Conservation (phyloP, 2,888 invertebrate species). For the Eretmocerus hayati region DNA sequence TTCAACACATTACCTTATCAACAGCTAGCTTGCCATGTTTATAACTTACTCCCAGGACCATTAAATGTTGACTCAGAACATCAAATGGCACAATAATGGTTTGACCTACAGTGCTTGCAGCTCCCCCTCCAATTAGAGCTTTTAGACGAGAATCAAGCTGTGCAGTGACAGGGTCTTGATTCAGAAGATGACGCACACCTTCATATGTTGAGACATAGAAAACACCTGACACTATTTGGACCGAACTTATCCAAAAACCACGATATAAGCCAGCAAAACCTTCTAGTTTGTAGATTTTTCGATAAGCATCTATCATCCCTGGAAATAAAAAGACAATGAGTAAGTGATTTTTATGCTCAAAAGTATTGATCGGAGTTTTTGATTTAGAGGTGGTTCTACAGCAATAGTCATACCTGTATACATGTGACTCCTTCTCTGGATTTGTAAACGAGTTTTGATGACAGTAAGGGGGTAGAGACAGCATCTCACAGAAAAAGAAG, state of each 20-base stretch:
- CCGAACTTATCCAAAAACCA: constrained; percentile 91
- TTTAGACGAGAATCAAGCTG: constrained; percentile 60
- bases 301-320: constrained; percentile 80
- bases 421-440: constrained; percentile 73
- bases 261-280: constrained; percentile 83
- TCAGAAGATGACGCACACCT: constrained; percentile 74
- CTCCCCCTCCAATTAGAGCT: constrained; percentile 82
- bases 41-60: constrained; percentile 72
- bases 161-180: constrained; percentile 48
- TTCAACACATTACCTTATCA: constrained; percentile 33
- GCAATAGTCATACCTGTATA: constrained; percentile 58
- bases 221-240: constrained; percentile 78
- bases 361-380: not conserved
- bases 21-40: constrained; percentile 38
- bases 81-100: constrained; percentile 95
- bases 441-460: constrained; percentile 89
- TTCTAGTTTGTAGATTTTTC: constrained; percentile 78
- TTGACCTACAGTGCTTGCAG: constrained; percentile 88
- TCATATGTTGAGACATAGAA: constrained; percentile 94
- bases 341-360: not conserved
- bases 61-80: constrained; percentile 91
- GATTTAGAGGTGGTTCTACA: not conserved
- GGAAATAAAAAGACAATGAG: constrained; percentile 22
- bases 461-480: constrained; percentile 84
- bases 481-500: constrained; percentile 70